Conservation (phyloP, 2,888 invertebrate species). For the Metellina segmentata region DNA sequence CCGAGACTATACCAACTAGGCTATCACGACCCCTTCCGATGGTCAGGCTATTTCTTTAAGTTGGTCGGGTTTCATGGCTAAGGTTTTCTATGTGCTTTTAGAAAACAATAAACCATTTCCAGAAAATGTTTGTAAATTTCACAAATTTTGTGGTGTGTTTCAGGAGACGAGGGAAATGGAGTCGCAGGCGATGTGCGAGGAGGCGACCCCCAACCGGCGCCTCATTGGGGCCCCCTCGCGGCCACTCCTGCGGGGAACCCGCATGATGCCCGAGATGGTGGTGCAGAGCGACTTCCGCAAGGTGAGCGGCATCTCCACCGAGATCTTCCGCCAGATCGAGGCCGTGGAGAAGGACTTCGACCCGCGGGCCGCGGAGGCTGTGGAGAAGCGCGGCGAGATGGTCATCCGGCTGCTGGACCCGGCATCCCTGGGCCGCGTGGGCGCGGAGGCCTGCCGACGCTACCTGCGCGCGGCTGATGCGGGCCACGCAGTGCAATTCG, state of each 20-base stretch:
- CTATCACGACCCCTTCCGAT: neutral
- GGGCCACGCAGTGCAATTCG: constrained; percentile 83
- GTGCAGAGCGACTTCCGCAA: constrained; percentile 96
- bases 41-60: neutral
- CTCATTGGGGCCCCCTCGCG: constrained; percentile 42
- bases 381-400: constrained; percentile 94
- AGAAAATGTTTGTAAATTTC: neutral
- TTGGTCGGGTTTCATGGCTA: neutral
- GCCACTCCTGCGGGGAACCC: constrained; percentile 49
- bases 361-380: constrained; percentile 94
- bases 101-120: neutral
- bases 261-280: constrained; percentile 82
- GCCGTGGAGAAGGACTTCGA: constrained; percentile 97
- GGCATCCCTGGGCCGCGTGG: constrained; percentile 91
- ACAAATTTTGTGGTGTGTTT: neutral
- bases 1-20: too few species aligned
- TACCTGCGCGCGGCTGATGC: constrained; percentile 84
- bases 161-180: constrained; percentile 70
- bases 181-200: constrained; percentile 66
- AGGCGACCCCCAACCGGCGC: constrained; percentile 36
- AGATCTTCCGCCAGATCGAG: constrained; percentile 98
- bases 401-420: constrained; percentile 94
- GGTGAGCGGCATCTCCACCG: constrained; percentile 97
- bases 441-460: constrained; percentile 92
- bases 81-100: neutral